Evolutionary conservation across 2,888 invertebrate genomes (phyloP).

Genomic region (Listrodromus nycthemerus): DNA sequence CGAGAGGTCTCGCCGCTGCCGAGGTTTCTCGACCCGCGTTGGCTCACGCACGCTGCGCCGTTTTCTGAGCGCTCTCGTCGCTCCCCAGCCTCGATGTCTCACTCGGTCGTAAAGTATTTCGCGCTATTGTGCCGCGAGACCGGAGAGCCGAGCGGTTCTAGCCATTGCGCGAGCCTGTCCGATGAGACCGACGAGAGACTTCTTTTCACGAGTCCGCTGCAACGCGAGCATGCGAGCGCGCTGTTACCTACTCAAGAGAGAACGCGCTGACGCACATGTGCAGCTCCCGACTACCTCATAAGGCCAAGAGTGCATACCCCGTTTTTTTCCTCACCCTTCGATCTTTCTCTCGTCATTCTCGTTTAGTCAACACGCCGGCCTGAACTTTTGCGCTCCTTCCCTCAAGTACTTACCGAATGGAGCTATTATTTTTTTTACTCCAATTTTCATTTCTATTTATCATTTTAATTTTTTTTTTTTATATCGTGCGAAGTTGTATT

Average conservation of each 20-base stretch:
- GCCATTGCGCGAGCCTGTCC: conserved; percentile 22
- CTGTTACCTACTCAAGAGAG: conserved; percentile 42
- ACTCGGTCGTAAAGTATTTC: conserved; percentile 58
- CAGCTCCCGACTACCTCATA: conserved; percentile 31
- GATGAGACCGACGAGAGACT: conserved; percentile 41
- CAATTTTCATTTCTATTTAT: background rate
- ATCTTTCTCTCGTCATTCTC: conserved; percentile 23
- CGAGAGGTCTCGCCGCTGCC: conserved; percentile 31
- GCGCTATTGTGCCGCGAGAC: conserved; percentile 49
- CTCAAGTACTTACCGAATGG: conserved; percentile 28
- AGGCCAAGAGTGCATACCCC: conserved; percentile 20
- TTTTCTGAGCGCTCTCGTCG: conserved; percentile 8
- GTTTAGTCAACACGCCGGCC: conserved; percentile 12
- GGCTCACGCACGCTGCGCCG: conserved; percentile 38
- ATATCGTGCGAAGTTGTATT: background rate
- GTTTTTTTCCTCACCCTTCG: conserved; percentile 6
- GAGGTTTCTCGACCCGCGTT: conserved; percentile 53
- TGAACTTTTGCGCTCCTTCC: conserved; percentile 6
- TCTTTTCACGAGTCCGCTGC: conserved; percentile 35
- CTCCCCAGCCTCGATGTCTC: conserved; percentile 1
- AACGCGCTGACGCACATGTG: conserved; percentile 55
- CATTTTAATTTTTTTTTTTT: background rate
- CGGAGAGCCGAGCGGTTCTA: conserved; percentile 13
- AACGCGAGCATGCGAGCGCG: conserved; percentile 17
- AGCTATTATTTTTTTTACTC: background rate